Evolutionary conservation across 2,888 invertebrate species (phyloP).

Genomic region (Lumbricus terrestris): DNA sequence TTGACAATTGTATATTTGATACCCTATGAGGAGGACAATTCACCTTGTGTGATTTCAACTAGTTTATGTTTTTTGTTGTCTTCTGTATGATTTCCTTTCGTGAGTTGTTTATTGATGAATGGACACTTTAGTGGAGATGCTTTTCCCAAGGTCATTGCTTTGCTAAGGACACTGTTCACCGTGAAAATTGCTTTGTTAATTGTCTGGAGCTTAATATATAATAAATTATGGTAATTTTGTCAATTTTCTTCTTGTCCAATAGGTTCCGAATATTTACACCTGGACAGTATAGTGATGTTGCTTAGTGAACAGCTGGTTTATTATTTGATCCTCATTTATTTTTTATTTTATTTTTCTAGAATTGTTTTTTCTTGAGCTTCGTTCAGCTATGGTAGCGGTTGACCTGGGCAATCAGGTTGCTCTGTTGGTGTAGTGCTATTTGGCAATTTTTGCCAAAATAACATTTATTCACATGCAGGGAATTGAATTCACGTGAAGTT

Average conservation of each 20-base stretch:
- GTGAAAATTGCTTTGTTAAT: neutral
- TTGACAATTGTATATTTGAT: neutral
- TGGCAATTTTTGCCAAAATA: neutral
- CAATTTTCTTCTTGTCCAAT: neutral
- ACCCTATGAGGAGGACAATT: neutral
- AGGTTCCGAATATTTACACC: neutral
- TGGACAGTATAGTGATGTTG: neutral
- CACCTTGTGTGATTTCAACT: neutral
- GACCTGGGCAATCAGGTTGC: neutral
- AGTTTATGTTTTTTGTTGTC: neutral
- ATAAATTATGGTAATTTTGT: neutral
- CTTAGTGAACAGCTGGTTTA: too few species aligned
- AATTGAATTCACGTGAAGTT: neutral
- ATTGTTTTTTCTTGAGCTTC: neutral
- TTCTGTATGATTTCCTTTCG: neutral
- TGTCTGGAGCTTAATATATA: neutral
- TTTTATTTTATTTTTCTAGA: too few species aligned
- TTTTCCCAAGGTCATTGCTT: neutral
- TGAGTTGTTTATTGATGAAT: neutral
- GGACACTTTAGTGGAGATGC: neutral
- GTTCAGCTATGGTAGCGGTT: too few species aligned
- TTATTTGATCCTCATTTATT: neutral
- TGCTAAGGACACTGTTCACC: neutral
- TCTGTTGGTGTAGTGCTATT: neutral
- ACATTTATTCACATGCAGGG: neutral